A percentile compares a stretch with the other conserved stretches of the same genome.
These are phyloP conservation scores for Centropus bengalensis DNA, from an alignment of 2,113 vertebrate genomes.

Conservation along the genomic window DNA sequence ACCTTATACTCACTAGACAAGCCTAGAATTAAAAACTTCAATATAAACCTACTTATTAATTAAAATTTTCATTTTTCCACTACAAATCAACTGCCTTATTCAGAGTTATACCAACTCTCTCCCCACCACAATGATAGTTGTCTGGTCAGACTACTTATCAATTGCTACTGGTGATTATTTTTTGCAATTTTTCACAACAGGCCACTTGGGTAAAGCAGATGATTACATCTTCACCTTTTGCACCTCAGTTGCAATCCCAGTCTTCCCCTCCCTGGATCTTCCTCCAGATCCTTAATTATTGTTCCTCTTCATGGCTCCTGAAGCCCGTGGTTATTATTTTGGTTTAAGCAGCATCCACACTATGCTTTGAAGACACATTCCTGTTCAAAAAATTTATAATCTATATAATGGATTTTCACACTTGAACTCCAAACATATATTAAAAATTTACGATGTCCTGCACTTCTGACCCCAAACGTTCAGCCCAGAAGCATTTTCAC, in stretches of 20 bases:
- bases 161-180: slow-evolving; percentile 33
- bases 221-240: slow-evolving; percentile 59
- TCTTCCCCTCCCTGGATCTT: not conserved
- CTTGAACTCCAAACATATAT: slow-evolving; percentile 55
- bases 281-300: slow-evolving; percentile 12
- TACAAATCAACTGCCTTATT: slow-evolving; percentile 16
- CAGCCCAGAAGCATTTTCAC: slow-evolving; percentile 1
- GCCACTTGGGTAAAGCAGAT: slow-evolving; percentile 44
- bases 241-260: not conserved
- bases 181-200: slow-evolving; percentile 46
- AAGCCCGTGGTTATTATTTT: slow-evolving; percentile 16
- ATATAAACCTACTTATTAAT: slow-evolving; percentile 45
- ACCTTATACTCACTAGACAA: slow-evolving; percentile 26
- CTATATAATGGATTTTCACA: slow-evolving; percentile 58
- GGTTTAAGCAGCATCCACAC: not conserved
- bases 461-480: slow-evolving; percentile 4
- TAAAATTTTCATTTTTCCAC: not conserved
- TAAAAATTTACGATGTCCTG: slow-evolving; percentile 33
- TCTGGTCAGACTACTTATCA: slow-evolving; percentile 29
- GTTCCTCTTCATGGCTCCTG: not conserved
- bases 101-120: not conserved
- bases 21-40: slow-evolving; percentile 19
- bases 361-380: not conserved
- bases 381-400: slow-evolving; percentile 48
- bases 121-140: not conserved